Evolutionary conservation across 2,888 invertebrate species (phyloP), one percentile per base, ranked within the genome.

Genomic region (Lycaena phlaeas): DNA sequence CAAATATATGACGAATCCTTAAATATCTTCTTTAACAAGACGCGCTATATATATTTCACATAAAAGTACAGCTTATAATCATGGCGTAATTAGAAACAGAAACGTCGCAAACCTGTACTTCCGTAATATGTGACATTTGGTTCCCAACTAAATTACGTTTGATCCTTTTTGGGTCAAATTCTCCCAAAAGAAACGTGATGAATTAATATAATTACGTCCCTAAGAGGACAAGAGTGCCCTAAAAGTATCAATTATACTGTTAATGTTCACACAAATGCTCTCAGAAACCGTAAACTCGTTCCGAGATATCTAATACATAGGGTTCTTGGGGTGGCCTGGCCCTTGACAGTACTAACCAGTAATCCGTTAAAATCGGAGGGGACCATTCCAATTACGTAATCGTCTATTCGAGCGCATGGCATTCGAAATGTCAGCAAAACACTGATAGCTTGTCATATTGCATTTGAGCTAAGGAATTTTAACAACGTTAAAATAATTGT

Each of bases 311-410:
- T 66, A 9, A 5, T 25, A 14, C 10, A 30, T 3, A n/a, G 22
- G 36, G 12, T 11, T 25, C 31, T 42, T 40, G 61, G 64, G 61
- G 17, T 25, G 12, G 52, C 52, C 53, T 56, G 54, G 52, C 68
- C 65, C 71, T 64, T 68, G 74, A 68, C 72, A 70, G 68, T 60
- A 63, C 69, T 73, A 68, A 67, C 68, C 68, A 64, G 75, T 72
- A 76, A 76, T 77, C 71, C 73, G 68, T 62, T 68, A 65, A 68
- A 68, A 64, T 64, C 61, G 57, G 62, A 67, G 77, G 77, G 76
- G 70, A 71, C 68, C 56, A 67, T 61, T 52, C 55, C 56, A 59
- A 60, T 61, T 58, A 68, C 59, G 64, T 68, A 68, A 70, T 68
- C 68, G 67, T 64, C 60, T 64, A 61, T 56, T 65, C 61, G 57